Conservation (phyloP, 2,797 vertebrate species). For the Furcifer pardalis region DNA sequence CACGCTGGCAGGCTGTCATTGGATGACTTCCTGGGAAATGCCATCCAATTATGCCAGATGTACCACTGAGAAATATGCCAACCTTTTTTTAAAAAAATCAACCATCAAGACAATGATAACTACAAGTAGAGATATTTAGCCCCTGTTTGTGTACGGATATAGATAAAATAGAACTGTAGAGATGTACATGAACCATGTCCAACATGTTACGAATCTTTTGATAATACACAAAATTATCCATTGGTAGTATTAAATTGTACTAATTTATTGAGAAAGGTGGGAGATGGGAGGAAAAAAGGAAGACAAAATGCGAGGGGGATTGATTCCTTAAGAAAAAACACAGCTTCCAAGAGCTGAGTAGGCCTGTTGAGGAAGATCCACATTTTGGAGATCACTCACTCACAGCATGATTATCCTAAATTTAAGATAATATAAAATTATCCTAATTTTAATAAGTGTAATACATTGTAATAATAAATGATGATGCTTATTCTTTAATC, state of each 20-base stretch:
- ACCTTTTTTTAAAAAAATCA: constrained; percentile 55
- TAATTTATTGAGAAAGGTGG: too few relatives aligned
- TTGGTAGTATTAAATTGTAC: too few relatives aligned
- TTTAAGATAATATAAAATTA: too few relatives aligned
- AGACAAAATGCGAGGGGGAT: too few relatives aligned
- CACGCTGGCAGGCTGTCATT: constrained; percentile 75
- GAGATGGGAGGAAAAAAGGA: too few relatives aligned
- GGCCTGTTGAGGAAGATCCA: too few relatives aligned
- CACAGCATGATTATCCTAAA: too few relatives aligned
- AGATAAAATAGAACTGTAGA: constrained; percentile 39
- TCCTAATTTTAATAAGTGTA: not conserved
- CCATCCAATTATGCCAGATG: constrained; percentile 75
- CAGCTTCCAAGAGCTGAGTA: too few relatives aligned
- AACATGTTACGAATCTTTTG: constrained; percentile 69
- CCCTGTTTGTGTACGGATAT: constrained; percentile 60
- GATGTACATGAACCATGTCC: constrained; percentile 54
- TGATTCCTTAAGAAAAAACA: too few relatives aligned
- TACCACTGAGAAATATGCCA: constrained; percentile 73
- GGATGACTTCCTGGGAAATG: constrained; percentile 77
- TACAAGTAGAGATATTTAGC: constrained; percentile 62
- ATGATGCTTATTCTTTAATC: too few relatives aligned
- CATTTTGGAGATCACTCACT: too few relatives aligned
- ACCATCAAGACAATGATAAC: not conserved
- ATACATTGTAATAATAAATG: not conserved
- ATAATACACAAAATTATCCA: constrained; percentile 55